phyloP scores from a whole-genome alignment of 2,797 vertebrate species.

The Microtus agrestis region DNA sequence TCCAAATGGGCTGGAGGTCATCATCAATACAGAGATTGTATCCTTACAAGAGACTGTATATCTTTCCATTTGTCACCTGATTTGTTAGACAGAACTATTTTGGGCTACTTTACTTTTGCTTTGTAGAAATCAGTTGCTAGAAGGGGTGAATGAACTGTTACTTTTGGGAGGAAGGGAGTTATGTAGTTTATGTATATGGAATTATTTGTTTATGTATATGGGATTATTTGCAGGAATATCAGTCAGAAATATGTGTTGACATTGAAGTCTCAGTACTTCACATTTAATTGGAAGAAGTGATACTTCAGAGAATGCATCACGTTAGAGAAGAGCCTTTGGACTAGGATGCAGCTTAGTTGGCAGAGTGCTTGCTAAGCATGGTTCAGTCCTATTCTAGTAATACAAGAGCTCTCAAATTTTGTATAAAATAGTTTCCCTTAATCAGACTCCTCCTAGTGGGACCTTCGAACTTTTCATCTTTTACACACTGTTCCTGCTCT shows the following conservation, averaged over 20 bases:
- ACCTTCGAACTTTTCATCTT: slow-evolving; percentile 97
- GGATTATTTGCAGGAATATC: not conserved
- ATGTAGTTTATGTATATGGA: not conserved
- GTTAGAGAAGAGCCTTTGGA: slow-evolving; percentile 2
- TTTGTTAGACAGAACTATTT: slow-evolving; percentile 36
- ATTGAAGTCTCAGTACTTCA: not conserved
- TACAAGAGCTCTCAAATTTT: not conserved
- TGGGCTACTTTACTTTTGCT: not conserved
- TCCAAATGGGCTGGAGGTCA: slow-evolving; percentile 97
- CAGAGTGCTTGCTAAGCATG: not conserved
- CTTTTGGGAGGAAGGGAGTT: not conserved
- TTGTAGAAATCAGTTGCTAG: not conserved
- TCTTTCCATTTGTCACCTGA: slow-evolving; percentile 1
- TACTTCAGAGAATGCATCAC: slow-evolving; percentile 35
- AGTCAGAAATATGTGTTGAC: not conserved
- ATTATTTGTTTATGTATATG: not conserved
- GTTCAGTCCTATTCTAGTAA: not conserved
- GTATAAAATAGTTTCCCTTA: slow-evolving; percentile 86
- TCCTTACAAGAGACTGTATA: slow-evolving; percentile 86
- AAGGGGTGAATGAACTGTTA: slow-evolving; percentile 4
- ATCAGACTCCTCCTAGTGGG: slow-evolving; percentile 92
- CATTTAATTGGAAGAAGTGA: not conserved
- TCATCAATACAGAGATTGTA: slow-evolving; percentile 99
- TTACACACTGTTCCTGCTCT: slow-evolving; percentile 98
- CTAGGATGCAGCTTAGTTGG: not conserved